Conservation (phyloP, 2,113 vertebrate genomes). For the Macquaria ambigua region DNA sequence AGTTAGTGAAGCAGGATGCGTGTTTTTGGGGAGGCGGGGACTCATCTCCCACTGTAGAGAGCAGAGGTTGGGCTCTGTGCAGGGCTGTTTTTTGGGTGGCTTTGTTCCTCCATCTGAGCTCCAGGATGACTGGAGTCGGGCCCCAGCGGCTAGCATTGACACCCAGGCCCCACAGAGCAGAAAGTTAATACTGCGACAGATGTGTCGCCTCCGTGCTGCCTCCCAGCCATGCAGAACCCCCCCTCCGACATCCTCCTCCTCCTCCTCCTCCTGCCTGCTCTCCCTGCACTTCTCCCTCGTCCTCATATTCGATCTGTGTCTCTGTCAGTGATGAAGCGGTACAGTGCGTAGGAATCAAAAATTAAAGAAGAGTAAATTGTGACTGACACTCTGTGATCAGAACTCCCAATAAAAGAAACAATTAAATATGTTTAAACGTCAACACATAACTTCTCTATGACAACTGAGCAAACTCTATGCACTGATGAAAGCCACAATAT, state of each 20-base stretch:
- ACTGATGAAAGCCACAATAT: background rate
- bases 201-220: slow-evolving; percentile 92
- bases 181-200: slow-evolving; percentile 97
- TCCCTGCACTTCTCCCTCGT: background rate
- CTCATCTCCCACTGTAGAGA: background rate
- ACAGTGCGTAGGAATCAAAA: background rate
- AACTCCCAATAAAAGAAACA: background rate
- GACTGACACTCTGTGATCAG: background rate
- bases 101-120: slow-evolving; percentile 69
- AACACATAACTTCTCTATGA: background rate
- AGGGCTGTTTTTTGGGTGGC: slow-evolving; percentile 28
- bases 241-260: background rate
- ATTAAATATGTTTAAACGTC: background rate
- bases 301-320: background rate
- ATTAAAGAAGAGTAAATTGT: background rate
- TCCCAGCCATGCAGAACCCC: slow-evolving; percentile 90
- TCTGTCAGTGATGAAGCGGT: background rate
- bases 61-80: slow-evolving; percentile 37
- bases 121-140: slow-evolving; percentile 45
- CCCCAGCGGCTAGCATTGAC: slow-evolving; percentile 82
- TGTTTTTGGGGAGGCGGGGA: background rate
- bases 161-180: slow-evolving; percentile 93
- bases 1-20: background rate
- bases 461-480: background rate
- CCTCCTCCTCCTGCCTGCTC: slow-evolving; percentile 29